Percentiles rank a stretch among this genome's conserved stretches.
Evolutionary conservation across 1,140 invertebrate genomes (phyloP).

Genomic region (Zaprionus taronus): DNA sequence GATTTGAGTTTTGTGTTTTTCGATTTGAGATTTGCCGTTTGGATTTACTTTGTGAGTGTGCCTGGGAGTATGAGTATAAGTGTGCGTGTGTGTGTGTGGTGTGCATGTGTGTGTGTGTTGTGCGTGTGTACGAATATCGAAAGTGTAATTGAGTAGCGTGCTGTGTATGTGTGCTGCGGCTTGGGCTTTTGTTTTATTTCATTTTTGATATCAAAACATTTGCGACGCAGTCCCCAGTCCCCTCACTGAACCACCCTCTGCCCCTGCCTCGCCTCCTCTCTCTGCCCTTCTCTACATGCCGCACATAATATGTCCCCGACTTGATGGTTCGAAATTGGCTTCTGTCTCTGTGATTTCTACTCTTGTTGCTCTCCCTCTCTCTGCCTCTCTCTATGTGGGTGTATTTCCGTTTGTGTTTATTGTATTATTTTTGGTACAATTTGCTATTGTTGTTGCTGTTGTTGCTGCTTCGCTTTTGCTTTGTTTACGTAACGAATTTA

Average conservation of each 20-base stretch:
- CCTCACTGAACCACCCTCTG: background rate
- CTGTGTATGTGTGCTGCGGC: constrained; percentile 51
- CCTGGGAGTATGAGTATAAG: background rate
- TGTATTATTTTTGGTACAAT: constrained; percentile 58
- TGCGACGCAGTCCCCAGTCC: constrained; percentile 42
- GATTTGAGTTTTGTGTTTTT: constrained; percentile 77
- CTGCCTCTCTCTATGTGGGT: constrained; percentile 20
- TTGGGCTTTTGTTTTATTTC: constrained; percentile 79
- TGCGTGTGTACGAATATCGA: constrained; percentile 70
- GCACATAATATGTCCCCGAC: constrained; percentile 36
- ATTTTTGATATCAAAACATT: constrained; percentile 82
- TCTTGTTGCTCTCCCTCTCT: constrained; percentile 4
- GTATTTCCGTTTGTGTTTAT: constrained; percentile 74
- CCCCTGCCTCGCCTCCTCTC: background rate
- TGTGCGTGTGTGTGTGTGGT: constrained; percentile 31
- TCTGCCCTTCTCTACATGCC: background rate
- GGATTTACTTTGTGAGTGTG: constrained; percentile 53
- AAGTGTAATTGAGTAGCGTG: constrained; percentile 82
- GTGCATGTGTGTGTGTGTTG: constrained; percentile 48
- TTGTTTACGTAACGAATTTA: constrained; percentile 76
- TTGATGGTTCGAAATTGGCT: constrained; percentile 69
- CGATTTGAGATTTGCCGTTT: constrained; percentile 76
- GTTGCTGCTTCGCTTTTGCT: constrained; percentile 37
- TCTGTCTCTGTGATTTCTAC: constrained; percentile 42
- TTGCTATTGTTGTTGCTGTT: background rate